Base-by-base conservation (phyloP, 1,140 invertebrate species). In the Bactericera cockerelli region DNA sequence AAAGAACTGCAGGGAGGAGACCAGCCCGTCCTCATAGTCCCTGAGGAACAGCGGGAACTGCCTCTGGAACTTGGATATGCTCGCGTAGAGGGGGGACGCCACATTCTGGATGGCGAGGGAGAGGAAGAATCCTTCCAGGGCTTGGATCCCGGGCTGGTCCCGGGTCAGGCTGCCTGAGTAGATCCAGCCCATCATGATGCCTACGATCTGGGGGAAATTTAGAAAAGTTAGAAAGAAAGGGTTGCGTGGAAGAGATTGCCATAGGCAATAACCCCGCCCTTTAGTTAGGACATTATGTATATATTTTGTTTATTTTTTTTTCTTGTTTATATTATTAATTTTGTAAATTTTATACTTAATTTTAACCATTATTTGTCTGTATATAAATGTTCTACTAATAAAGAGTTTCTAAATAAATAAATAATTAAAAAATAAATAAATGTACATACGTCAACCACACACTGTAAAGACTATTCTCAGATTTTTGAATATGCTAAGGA, bases 41-140 rank as follows among this genome's bases (percentile, higher is more conserved):
- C 87, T 71, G 39, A 84, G 70, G 64, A 89, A 82, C 19, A 89
- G 69, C 0, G 87, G 85, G 56, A 85, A 78, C 65, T 86, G 82
- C 63, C 81, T 77, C 0, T 87, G 87, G 65, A 89, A 86, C 60
- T 83, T 73, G 60, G 83, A 77, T 3, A 90, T 72, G 1, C 85
- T 83, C 0, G 83, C 80, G 67, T 89, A 89, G 83, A 89, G 87
- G 0, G 86, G 84, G 57, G 80, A 80, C 70, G 88, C 89, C 2
- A 86, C 85, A 65, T 89, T 89, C 73, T 90, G 87, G 0, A 84
- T 79, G 42, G 89, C 86, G 67, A 89, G 78, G 25, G 89, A 80
- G 67, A 89, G 89, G 2, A 89, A 68, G 0, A 82, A 81, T 14
- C 87, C 87, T 70, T 89, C 83, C 2, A 87, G 79, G 33, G 86